Conservation (phyloP, 2,797 vertebrate genomes). For the Molossus molossus region DNA sequence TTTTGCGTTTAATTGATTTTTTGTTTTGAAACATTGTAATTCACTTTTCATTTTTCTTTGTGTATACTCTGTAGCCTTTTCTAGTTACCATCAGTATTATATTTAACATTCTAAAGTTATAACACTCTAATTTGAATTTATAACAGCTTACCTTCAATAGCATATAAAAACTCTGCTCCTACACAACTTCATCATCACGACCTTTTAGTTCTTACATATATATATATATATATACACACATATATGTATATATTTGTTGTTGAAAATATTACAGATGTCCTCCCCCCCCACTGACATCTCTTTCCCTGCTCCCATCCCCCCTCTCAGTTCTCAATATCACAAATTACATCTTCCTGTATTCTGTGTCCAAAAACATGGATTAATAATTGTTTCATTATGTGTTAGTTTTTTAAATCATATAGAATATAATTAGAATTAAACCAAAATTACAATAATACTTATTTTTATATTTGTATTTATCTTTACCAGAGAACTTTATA, state of each 20-base stretch:
- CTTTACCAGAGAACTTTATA: neutral
- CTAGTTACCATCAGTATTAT: neutral
- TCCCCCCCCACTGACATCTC: too few species aligned
- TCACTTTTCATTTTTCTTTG: neutral
- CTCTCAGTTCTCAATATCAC: too few species aligned
- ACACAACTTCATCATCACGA: neutral
- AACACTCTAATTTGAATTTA: neutral
- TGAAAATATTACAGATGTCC: too few species aligned
- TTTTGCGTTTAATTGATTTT: conserved; percentile 7
- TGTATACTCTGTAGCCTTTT: too few species aligned
- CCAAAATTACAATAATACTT: neutral
- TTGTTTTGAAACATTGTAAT: conserved; percentile 15
- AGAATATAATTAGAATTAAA: neutral
- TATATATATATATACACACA: too few species aligned
- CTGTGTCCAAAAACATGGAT: neutral
- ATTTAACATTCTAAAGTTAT: neutral
- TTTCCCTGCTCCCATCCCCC: too few species aligned
- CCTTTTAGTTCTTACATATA: neutral
- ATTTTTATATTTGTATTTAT: neutral
- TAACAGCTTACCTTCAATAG: neutral
- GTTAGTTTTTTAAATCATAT: neutral
- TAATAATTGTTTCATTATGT: neutral
- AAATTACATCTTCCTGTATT: neutral
- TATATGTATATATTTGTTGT: too few species aligned
- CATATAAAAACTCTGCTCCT: neutral